A percentile compares a stretch with the other conserved stretches of the same genome.
phyloP scores from a whole-genome alignment of 64 coral and sea anemone species.

The Stylophora pistillata region DNA sequence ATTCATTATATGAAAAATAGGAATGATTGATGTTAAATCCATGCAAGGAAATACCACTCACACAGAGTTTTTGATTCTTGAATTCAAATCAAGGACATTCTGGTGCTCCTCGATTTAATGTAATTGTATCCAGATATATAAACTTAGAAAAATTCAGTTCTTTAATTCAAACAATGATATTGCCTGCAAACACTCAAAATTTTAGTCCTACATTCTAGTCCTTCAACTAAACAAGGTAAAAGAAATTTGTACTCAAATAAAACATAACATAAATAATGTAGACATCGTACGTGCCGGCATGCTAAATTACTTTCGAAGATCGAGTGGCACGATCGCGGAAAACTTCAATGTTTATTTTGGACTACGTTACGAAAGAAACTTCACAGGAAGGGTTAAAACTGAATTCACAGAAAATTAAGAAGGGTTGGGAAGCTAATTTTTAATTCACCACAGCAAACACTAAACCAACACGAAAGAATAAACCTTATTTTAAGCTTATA shows the following conservation, averaged over 20 bases:
- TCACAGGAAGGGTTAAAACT: background rate
- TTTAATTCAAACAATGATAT: background rate
- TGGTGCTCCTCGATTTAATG: no score
- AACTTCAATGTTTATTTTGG: background rate
- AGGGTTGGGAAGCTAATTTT: background rate
- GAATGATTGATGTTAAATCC: background rate
- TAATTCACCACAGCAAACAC: background rate
- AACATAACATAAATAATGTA: constrained; percentile 34
- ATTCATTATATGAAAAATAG: background rate
- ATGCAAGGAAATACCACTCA: background rate
- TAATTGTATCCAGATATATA: no score
- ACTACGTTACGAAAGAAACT: background rate
- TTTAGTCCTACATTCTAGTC: background rate
- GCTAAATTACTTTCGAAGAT: background rate
- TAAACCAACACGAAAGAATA: constrained; percentile 16
- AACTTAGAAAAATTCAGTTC: no score
- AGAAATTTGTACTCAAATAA: background rate
- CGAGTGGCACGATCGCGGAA: background rate
- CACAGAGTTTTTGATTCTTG: no score
- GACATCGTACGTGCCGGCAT: background rate
- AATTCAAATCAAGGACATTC: no score
- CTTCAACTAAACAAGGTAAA: background rate
- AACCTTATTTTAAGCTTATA: constrained; percentile 39
- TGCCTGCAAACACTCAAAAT: background rate
- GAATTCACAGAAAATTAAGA: background rate